Percentiles rank a stretch among this genome's conserved stretches.
Conservation (phyloP, 2,888 invertebrate species). For the Latheticus oryzae region DNA sequence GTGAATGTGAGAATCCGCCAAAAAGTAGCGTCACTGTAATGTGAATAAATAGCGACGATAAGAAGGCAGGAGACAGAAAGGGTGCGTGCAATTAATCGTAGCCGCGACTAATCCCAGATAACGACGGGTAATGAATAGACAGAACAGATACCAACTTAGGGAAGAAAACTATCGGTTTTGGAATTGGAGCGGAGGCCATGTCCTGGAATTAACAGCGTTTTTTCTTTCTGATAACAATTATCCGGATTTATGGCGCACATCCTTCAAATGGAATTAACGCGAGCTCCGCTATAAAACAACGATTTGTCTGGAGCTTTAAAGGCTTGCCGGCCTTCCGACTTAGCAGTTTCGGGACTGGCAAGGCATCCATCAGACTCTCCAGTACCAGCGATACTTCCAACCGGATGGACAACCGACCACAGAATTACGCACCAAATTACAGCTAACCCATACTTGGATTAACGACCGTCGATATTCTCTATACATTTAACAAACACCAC, state of each 20-base stretch:
- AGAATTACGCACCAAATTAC: slow-evolving; percentile 31
- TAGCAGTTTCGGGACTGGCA: slow-evolving; percentile 51
- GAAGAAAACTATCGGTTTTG: slow-evolving; percentile 42
- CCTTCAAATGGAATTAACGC: slow-evolving; percentile 63
- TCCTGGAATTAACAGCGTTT: slow-evolving; percentile 57
- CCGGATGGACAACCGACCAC: slow-evolving; percentile 24
- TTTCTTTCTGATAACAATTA: slow-evolving; percentile 62
- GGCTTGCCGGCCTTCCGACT: slow-evolving; percentile 51
- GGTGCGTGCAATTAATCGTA: slow-evolving; percentile 51
- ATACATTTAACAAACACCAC: slow-evolving; percentile 6
- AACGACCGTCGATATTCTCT: slow-evolving; percentile 20
- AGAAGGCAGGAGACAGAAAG: slow-evolving; percentile 43
- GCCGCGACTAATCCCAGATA: slow-evolving; percentile 47
- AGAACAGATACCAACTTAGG: slow-evolving; percentile 46
- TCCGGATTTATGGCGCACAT: slow-evolving; percentile 63
- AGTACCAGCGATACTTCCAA: slow-evolving; percentile 37
- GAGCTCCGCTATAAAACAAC: slow-evolving; percentile 61
- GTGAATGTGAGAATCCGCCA: slow-evolving; percentile 37
- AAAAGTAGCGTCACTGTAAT: slow-evolving; percentile 32
- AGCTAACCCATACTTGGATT: slow-evolving; percentile 21
- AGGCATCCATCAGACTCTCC: slow-evolving; percentile 55
- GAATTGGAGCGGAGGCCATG: slow-evolving; percentile 44
- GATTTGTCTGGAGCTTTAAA: slow-evolving; percentile 61
- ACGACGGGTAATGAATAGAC: slow-evolving; percentile 51
- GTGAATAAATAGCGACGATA: slow-evolving; percentile 40